phyloP scores from a whole-genome alignment of 2,797 vertebrate genomes.

The Philypnodon macrostomus region DNA sequence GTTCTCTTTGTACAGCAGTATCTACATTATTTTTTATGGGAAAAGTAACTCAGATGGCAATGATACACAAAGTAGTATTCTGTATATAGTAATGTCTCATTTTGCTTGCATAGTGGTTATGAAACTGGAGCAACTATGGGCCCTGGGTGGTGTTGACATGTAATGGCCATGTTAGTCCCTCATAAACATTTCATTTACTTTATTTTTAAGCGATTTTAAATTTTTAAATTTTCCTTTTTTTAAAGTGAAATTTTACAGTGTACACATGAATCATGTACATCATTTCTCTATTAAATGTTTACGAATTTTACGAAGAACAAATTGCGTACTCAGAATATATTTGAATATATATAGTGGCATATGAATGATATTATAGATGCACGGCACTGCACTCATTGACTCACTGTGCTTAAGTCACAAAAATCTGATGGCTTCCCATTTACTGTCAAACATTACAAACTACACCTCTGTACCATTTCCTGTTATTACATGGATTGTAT shows the following conservation, averaged over 20 bases:
- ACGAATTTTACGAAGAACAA: background rate
- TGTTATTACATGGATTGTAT: slow-evolving; percentile 16
- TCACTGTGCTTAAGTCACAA: slow-evolving; percentile 1
- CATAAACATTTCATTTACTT: too few species aligned
- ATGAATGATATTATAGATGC: slow-evolving; percentile 18
- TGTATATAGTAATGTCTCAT: too few species aligned
- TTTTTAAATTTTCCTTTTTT: too few species aligned
- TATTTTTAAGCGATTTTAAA: too few species aligned
- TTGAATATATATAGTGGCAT: slow-evolving; percentile 3
- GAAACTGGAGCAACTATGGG: too few species aligned
- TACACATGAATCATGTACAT: background rate
- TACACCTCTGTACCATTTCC: slow-evolving; percentile 10
- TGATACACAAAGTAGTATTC: too few species aligned
- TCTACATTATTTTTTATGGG: too few species aligned
- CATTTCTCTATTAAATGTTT: background rate
- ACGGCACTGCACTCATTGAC: slow-evolving; percentile 1
- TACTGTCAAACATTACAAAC: slow-evolving; percentile 18
- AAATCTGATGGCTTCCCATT: slow-evolving; percentile 3
- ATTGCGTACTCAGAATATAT: background rate
- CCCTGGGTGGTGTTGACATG: too few species aligned
- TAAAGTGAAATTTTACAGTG: background rate
- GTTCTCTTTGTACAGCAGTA: background rate
- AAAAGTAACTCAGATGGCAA: too few species aligned
- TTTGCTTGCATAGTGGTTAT: too few species aligned
- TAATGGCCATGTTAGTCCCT: too few species aligned